A percentile compares a stretch with the other conserved stretches of the same genome.
phyloP scores from a whole-genome alignment of 2,797 vertebrate species.

The Melanotaenia maccullochi region DNA sequence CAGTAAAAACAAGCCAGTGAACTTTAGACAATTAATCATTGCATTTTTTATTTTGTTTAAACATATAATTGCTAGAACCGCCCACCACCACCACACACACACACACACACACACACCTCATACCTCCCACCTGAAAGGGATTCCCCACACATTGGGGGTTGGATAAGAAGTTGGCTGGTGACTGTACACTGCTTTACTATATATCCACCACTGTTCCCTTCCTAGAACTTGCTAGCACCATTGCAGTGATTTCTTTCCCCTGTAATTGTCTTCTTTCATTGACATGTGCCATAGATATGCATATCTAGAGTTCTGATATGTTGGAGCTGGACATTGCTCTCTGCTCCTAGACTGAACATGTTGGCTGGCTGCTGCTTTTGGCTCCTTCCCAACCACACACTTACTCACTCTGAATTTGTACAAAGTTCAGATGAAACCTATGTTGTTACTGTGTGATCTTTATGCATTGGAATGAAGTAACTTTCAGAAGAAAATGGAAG shows the following conservation, averaged over 20 bases:
- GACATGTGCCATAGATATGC: slow-evolving; percentile 43
- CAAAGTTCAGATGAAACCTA: slow-evolving; percentile 61
- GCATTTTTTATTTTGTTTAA: background rate
- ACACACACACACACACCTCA: no score
- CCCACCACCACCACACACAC: no score
- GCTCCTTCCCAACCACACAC: slow-evolving; percentile 34
- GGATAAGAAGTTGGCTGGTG: background rate
- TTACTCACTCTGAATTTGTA: slow-evolving; percentile 35
- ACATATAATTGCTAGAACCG: background rate
- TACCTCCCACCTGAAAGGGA: background rate
- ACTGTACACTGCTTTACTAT: background rate
- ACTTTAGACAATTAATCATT: background rate
- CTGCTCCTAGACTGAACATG: slow-evolving; percentile 51
- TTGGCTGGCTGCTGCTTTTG: slow-evolving; percentile 42
- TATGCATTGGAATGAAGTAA: background rate
- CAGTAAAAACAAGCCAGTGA: background rate
- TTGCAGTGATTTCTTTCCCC: background rate
- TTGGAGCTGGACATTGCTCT: slow-evolving; percentile 82
- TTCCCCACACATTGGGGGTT: background rate
- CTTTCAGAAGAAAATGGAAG: background rate
- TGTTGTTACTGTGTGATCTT: background rate
- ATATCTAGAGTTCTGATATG: slow-evolving; percentile 69
- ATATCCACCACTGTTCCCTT: background rate
- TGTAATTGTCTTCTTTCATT: slow-evolving; percentile 19
- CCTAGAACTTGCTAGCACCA: background rate